phyloP scores from a whole-genome alignment of 2,888 invertebrate genomes.

The Gisinianus flammeolus region DNA sequence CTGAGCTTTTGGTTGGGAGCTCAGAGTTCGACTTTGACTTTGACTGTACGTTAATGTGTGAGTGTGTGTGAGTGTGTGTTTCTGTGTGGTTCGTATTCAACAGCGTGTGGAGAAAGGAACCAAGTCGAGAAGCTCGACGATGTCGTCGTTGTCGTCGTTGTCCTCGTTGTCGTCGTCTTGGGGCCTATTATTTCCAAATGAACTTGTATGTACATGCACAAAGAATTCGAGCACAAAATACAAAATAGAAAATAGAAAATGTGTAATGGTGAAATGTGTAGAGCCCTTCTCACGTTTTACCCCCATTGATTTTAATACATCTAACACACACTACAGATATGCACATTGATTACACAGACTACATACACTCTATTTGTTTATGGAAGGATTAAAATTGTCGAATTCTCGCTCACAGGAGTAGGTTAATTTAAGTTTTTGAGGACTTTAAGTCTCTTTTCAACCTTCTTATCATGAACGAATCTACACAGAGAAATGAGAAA shows the following conservation, averaged over 20 bases:
- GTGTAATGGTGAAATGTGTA: too few relatives aligned
- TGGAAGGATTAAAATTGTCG: too few relatives aligned
- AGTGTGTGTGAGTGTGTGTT: background rate
- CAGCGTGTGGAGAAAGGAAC: slow-evolving; percentile 17
- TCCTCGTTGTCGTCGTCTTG: slow-evolving; percentile 27
- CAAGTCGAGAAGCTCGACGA: slow-evolving; percentile 30
- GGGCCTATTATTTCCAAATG: slow-evolving; percentile 35
- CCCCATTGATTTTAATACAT: background rate
- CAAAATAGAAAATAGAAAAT: background rate
- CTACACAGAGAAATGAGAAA: too few relatives aligned
- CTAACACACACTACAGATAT: background rate
- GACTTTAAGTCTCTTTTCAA: too few relatives aligned
- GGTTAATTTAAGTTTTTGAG: too few relatives aligned
- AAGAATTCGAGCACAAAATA: background rate
- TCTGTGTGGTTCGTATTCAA: background rate
- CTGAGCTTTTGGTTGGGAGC: slow-evolving; percentile 22
- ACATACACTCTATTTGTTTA: too few relatives aligned
- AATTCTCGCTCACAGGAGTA: too few relatives aligned
- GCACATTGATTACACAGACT: too few relatives aligned
- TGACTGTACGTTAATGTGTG: background rate
- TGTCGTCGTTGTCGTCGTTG: slow-evolving; percentile 15
- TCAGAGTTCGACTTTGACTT: background rate
- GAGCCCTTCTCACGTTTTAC: too few relatives aligned
- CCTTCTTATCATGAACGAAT: too few relatives aligned
- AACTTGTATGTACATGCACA: background rate